Evolutionary conservation across 92 coral and sea anemone species (phyloP), one percentile per base, ranked within the genome.

Genomic region (Epizoanthus illoricatus): DNA sequence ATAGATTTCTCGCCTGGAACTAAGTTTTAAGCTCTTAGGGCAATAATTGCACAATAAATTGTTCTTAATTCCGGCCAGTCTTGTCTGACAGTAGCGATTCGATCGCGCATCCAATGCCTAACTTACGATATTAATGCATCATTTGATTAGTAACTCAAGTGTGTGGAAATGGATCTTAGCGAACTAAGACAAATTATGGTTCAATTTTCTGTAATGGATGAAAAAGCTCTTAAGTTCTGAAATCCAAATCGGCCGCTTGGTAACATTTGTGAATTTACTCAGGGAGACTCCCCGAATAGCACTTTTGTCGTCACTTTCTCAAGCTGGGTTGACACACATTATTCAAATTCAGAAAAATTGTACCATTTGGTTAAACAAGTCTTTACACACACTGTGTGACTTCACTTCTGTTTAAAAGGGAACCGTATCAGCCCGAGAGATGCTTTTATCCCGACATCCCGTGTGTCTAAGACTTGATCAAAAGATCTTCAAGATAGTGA

Each of bases 351-450:
- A 49, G 86, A 39, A 84, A 80, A 88, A 71, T 85, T 85, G 86
- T 72, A 72, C 79, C 87, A 65, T 81, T 80, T 85, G 88, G 68
- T 76, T 88, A 89, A 89, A 89, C 89, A 89, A 85, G 69, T 74
- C 74, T 63, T 17, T 5, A n/a, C 47, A 63, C 60, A 78, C 42
- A 43, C 17, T 13, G 60, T 13, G 39, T 19, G 55, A 76, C n/a
- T 57, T 15, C 40, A 10, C 10, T 57, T 60, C 42, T 13, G 5
- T 62, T 76, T 39, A 61, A 43, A 61, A 61, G 17, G 56, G 10
- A 52, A 52, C 3, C 10, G 15, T 52, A 52, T 52, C 56, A 24
- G 60, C 59, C 56, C 21, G 71, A 63, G 11, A 63, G n/a, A 15
- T 41, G 45, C 49, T 55, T 28, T 16, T 78, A 21, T 64, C 45